Evolutionary conservation across 2,797 vertebrate species (phyloP), one percentile per base, ranked within the genome.

Genomic region (Peromyscus nudipes): DNA sequence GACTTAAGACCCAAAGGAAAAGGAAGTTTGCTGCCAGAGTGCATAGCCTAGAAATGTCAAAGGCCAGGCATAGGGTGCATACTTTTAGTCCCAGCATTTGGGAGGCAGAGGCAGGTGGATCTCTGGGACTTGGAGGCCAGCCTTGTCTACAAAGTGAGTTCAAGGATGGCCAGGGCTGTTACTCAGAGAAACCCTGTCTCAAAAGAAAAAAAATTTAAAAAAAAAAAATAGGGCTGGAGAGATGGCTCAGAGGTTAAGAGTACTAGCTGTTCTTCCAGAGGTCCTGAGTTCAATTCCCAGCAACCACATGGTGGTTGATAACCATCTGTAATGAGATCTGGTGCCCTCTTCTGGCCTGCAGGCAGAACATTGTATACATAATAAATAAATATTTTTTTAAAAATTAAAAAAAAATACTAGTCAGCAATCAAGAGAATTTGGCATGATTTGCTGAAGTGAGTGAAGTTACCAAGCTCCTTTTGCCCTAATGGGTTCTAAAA

Each of bases 401-500:
- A 46, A 46, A 46, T 46, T 46, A 46, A 46, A 37, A 21, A 91
- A 34, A 95, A 92, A 67, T 37, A 82, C 12, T 89, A 7, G 95
- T 40, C 55, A 92, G 34, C 40, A 94, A 76, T 80, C 19, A 21
- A 83, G 6, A 91, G 16, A 82, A 25, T 14, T 55, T 89, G 52
- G 11, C 67, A 86, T 49, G 65, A 86, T 25, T 80, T 92, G 81
- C 40, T 77, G n/a, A 88, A 88, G 14, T 8, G 11, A 86, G 82
- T n/a, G 80, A 37, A n/a, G 8, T 73, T 92, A 80, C 40, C 67
- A 86, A 94, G 43, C 43, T 92, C 55, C 49, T 94, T 75, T 29
- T 82, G 64, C 13, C 69, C 19, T 27, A 65, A 0, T 1, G 2
- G 37, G 62, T 85, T 89, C 89, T 96, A 76, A 87, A 79, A 69